phyloP scores from a whole-genome alignment of 2,888 invertebrate genomes.

The Halictus quadricinctus region DNA sequence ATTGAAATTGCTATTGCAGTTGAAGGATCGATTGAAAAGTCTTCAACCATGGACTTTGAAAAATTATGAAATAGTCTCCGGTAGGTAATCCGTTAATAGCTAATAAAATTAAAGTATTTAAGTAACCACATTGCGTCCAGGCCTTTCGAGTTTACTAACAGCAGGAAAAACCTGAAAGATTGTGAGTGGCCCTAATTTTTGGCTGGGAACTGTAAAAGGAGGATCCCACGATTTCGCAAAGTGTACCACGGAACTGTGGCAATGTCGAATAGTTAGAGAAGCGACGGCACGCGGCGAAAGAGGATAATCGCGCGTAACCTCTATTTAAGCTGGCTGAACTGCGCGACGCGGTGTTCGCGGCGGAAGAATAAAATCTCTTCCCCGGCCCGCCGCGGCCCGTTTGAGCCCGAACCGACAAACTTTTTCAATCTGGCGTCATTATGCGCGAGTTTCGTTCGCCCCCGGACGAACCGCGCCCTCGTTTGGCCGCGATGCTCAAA shows the following conservation, averaged over 20 bases:
- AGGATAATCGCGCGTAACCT: conserved; percentile 69
- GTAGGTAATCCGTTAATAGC: neutral
- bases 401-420: conserved; percentile 62
- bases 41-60: neutral
- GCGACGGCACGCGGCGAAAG: conserved; percentile 36
- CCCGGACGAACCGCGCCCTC: conserved; percentile 58
- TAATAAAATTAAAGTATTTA: neutral
- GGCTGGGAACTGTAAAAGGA: neutral
- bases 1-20: neutral
- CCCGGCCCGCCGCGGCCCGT: conserved; percentile 19
- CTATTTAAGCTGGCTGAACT: conserved; percentile 64
- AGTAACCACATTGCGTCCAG: neutral
- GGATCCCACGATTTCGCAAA: neutral
- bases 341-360: conserved; percentile 53
- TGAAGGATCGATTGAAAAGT: neutral
- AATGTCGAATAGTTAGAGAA: conserved; percentile 12
- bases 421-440: conserved; percentile 80
- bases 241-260: neutral
- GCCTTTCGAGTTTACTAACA: neutral
- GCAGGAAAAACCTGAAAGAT: neutral
- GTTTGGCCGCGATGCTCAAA: conserved; percentile 53
- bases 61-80: neutral
- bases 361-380: conserved; percentile 61
- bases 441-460: conserved; percentile 70
- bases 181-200: neutral